These are phyloP conservation scores for Pandemis cinnamomeana DNA, from an alignment of 2,888 invertebrate species.

Conservation along the genomic window DNA sequence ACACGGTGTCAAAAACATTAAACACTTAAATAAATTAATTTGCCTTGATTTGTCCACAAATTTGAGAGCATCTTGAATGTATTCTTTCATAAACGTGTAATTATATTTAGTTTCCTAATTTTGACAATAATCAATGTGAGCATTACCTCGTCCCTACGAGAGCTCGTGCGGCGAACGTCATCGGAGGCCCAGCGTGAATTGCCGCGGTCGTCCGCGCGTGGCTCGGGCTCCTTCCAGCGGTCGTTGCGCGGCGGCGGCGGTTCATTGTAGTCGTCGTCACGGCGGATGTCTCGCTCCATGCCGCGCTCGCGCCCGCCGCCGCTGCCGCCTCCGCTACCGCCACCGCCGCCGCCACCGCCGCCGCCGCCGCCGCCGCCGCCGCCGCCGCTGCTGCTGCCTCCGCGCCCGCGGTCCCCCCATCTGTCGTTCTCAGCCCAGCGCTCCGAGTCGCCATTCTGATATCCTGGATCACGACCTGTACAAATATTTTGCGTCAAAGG, in stretches of 20 bases:
- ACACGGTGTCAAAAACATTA: no score
- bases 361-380: constrained; percentile 15
- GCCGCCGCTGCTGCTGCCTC: constrained; percentile 50
- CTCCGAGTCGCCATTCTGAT: constrained; percentile 82
- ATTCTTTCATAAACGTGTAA: background rate
- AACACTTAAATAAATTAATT: no score
- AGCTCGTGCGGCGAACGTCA: constrained; percentile 75
- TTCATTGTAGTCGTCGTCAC: constrained; percentile 68
- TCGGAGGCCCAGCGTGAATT: constrained; percentile 77
- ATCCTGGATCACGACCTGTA: constrained; percentile 75
- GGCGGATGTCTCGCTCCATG: constrained; percentile 60
- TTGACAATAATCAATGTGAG: background rate
- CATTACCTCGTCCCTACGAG: constrained; percentile 75
- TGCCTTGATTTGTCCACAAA: no score
- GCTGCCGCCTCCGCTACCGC: constrained; percentile 59
- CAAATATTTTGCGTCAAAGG: background rate
- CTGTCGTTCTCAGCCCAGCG: constrained; percentile 73
- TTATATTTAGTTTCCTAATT: background rate
- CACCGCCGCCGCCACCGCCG: constrained; percentile 48
- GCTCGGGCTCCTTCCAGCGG: constrained; percentile 86
- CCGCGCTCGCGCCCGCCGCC: constrained; percentile 60
- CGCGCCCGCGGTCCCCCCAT: constrained; percentile 56
- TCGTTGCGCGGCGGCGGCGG: constrained; percentile 84
- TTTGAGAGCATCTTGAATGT: background rate
- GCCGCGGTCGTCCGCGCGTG: constrained; percentile 70